Conservation (phyloP, 2,888 invertebrate species). For the Brassicogethes aeneus region DNA sequence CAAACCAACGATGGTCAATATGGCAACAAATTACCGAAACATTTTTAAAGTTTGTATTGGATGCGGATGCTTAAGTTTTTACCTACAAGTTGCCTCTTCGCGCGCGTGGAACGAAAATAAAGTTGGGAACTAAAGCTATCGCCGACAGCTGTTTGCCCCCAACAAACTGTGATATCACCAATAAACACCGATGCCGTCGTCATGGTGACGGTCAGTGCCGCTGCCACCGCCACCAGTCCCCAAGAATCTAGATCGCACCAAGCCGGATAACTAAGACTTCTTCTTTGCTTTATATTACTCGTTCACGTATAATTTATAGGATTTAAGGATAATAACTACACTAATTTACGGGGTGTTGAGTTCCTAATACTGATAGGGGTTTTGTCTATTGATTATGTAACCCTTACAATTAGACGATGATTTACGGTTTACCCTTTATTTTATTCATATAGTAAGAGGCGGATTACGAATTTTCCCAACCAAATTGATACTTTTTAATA, state of each 20-base stretch:
- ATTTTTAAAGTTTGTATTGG: slow-evolving; percentile 4
- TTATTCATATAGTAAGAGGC: too few species aligned
- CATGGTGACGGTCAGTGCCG: slow-evolving; percentile 21
- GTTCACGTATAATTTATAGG: too few species aligned
- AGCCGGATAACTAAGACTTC: too few species aligned
- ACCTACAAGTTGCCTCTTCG: background rate
- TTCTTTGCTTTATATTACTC: too few species aligned
- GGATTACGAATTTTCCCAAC: too few species aligned
- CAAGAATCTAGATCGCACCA: background rate
- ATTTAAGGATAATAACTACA: too few species aligned
- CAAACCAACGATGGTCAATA: slow-evolving; percentile 5
- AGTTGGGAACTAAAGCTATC: slow-evolving; percentile 31
- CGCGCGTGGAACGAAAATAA: slow-evolving; percentile 14
- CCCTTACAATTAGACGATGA: too few species aligned
- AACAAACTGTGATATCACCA: slow-evolving; percentile 35
- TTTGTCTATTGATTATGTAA: too few species aligned
- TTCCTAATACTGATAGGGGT: too few species aligned
- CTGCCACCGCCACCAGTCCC: slow-evolving; percentile 4
- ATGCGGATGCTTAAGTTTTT: background rate
- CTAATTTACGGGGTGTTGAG: too few species aligned
- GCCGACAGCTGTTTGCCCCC: slow-evolving; percentile 29
- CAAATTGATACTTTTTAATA: too few species aligned
- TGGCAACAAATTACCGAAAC: slow-evolving; percentile 6
- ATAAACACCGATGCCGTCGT: slow-evolving; percentile 31
- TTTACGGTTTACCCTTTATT: too few species aligned